Evolutionary conservation across 2,797 vertebrate genomes (phyloP).

Genomic region (Micromesistius poutassou): DNA sequence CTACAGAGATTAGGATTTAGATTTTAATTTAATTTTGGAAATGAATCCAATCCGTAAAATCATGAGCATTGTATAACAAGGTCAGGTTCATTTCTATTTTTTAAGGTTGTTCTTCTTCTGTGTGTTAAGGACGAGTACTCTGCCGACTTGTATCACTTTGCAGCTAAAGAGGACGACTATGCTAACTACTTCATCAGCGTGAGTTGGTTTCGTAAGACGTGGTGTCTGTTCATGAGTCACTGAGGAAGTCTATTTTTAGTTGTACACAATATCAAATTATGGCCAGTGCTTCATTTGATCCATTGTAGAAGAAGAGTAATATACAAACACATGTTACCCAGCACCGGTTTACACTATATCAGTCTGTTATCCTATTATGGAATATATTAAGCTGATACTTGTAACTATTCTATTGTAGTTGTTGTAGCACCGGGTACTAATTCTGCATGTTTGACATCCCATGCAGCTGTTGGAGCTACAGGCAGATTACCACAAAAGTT

Average conservation of each 20-base stretch:
- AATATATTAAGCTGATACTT: neutral
- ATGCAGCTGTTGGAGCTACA: constrained; percentile 89
- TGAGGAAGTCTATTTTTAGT: neutral
- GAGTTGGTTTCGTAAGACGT: constrained; percentile 51
- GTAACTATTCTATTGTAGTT: neutral
- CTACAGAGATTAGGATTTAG: neutral
- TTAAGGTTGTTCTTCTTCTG: neutral
- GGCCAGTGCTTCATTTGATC: neutral
- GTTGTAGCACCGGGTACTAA: neutral
- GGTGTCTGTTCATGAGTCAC: neutral
- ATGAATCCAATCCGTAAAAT: neutral
- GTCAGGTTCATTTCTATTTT: neutral
- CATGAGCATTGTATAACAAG: neutral
- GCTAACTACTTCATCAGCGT: constrained; percentile 91
- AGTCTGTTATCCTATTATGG: neutral
- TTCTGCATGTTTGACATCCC: neutral
- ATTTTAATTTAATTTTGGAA: neutral
- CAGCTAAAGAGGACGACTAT: constrained; percentile 89
- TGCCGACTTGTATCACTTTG: constrained; percentile 93
- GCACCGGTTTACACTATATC: neutral
- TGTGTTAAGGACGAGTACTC: constrained; percentile 87
- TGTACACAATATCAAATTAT: no score
- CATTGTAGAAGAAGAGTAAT: neutral
- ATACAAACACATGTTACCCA: no score
- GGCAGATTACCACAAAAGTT: constrained; percentile 86